Conservation (phyloP, 2,888 invertebrate species). For the Trilocha varians region DNA sequence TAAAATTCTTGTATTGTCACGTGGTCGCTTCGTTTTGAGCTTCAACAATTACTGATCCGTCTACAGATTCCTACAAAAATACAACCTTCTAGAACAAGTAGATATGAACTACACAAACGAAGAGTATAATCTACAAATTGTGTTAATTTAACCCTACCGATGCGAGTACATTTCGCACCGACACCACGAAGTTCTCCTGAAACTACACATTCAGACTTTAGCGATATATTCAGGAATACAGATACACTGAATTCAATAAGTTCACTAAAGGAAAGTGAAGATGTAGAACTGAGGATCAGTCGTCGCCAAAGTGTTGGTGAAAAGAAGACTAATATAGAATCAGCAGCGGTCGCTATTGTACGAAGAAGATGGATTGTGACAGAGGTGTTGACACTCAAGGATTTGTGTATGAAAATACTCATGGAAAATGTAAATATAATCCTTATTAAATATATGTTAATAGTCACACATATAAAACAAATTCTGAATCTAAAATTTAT, state of each 20-base stretch:
- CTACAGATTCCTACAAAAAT: no score
- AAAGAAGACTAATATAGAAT: not conserved
- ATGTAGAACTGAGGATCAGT: not conserved
- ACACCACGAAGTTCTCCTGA: slow-evolving; percentile 45
- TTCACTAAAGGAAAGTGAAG: not conserved
- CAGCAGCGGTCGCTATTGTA: not conserved
- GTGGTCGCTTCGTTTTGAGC: no score
- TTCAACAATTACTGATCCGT: no score
- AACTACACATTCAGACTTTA: slow-evolving; percentile 3
- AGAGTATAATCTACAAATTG: no score
- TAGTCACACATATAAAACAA: no score
- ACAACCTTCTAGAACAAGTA: no score
- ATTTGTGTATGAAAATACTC: slow-evolving; percentile 71
- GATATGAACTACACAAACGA: no score
- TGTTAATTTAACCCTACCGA: slow-evolving; percentile 18
- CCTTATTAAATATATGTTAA: not conserved
- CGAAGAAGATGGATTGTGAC: slow-evolving; percentile 44
- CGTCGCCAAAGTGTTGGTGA: not conserved
- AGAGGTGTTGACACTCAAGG: slow-evolving; percentile 57
- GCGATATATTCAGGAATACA: not conserved
- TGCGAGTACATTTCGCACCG: slow-evolving; percentile 58
- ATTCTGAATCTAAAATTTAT: no score
- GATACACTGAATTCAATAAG: not conserved
- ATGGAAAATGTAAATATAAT: slow-evolving; percentile 64
- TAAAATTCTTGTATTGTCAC: no score